Evolutionary conservation across 2,797 vertebrate genomes (phyloP).

Genomic region (Morelia viridis): DNA sequence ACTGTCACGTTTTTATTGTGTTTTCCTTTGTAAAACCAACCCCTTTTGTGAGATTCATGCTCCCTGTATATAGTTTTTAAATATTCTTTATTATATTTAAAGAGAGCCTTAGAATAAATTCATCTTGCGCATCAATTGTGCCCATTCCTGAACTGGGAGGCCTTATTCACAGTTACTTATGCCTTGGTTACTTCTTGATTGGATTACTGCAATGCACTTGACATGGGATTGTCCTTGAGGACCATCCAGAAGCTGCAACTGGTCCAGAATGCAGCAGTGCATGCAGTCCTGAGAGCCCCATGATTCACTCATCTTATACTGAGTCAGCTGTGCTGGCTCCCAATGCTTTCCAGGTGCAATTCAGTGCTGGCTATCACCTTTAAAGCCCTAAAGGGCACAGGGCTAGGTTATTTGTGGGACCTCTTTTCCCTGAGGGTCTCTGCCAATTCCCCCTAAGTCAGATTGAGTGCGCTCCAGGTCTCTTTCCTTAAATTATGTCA

Average conservation of each 20-base stretch:
- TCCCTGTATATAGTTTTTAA: background rate
- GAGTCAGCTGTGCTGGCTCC: background rate
- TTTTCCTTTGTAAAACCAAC: background rate
- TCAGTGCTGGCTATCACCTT: background rate
- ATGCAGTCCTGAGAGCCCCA: background rate
- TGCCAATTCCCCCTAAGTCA: background rate
- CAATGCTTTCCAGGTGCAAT: background rate
- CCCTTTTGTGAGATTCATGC: background rate
- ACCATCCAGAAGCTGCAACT: background rate
- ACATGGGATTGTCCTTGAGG: background rate
- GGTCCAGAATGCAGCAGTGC: background rate
- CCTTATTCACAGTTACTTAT: background rate
- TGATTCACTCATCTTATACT: background rate
- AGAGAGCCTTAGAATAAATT: background rate
- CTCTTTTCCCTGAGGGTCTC: background rate
- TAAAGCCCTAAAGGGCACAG: background rate
- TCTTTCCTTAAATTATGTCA: background rate
- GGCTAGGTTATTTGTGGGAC: background rate
- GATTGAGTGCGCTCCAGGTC: background rate
- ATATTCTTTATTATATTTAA: background rate
- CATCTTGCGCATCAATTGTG: background rate
- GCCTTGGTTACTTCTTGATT: background rate
- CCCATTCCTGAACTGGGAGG: background rate
- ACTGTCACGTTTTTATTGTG: background rate
- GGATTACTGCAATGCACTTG: background rate